Evolutionary conservation across 1,140 invertebrate genomes (phyloP), one percentile per base, ranked within the genome.

Genomic region (Leptinotarsa lineolata): DNA sequence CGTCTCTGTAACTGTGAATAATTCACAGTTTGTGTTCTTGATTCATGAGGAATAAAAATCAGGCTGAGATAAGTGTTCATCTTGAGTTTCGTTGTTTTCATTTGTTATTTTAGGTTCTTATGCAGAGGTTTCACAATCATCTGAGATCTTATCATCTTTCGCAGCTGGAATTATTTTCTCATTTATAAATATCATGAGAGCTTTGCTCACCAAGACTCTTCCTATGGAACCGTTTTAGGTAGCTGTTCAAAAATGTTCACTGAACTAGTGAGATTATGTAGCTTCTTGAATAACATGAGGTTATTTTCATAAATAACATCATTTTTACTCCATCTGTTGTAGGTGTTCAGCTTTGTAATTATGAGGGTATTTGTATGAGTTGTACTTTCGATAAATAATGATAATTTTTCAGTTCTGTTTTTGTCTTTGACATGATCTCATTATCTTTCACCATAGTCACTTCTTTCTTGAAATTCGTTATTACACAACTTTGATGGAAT

Each of bases 381-480:
- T 24, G 22, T 16, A 13, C 15, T 20, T 13, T 20, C 18, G 20
- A 63, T n/a, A n/a, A n/a, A n/a, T n/a, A n/a, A n/a, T n/a, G n/a
- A n/a, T 20, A 63, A 20, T 13, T 20, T 20, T 21, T 13, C 18
- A 12, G 13, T 24, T n/a, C n/a, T n/a, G n/a, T n/a, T n/a, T n/a
- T n/a, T n/a, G n/a, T n/a, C n/a, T n/a, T n/a, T n/a, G n/a, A 60
- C 6, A 60, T 60, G 20, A 60, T 60, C n/a, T 60, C n/a, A n/a
- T 60, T 60, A 21, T 60, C 59, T 60, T 60, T n/a, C 59, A 60
- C 59, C n/a, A 60, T 8, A 21, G 20, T 60, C 5, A 60, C 59
- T n/a, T 60, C n/a, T 60, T 60, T 60, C 59, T 60, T 60, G 59
- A 60, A 60, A 60, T 60, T 5, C 4, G 59, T 60, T n/a, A 60